These are phyloP conservation scores for Rhopalosiphum maidis DNA, from an alignment of 1,140 invertebrate species.

Conservation along the genomic window DNA sequence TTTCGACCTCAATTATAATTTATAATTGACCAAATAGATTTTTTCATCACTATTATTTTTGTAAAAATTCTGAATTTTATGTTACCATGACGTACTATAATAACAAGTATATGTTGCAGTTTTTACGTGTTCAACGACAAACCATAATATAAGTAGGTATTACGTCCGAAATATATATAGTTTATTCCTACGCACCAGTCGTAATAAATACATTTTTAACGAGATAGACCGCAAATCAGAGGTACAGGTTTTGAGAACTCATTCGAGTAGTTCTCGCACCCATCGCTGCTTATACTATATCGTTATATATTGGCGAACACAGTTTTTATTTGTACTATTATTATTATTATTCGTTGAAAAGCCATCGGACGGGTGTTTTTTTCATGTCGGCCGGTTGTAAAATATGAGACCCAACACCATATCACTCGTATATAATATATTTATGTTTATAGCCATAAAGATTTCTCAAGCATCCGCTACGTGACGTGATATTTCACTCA, in stretches of 20 bases:
- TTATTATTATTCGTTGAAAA: neutral
- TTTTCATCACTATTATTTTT: neutral
- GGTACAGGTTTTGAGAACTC: neutral
- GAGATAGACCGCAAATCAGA: neutral
- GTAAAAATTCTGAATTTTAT: neutral
- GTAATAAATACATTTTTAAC: constrained; percentile 9
- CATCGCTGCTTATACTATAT: neutral
- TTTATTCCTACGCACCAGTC: neutral
- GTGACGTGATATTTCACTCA: constrained; percentile 35
- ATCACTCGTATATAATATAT: neutral
- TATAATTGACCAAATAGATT: neutral
- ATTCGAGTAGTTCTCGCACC: neutral
- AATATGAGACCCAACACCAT: constrained; percentile 1
- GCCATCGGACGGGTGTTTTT: neutral
- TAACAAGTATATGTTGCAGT: neutral
- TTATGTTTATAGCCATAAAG: neutral
- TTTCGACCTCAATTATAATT: neutral
- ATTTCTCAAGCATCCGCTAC: neutral
- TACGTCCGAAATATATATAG: neutral
- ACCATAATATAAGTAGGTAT: neutral
- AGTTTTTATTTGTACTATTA: constrained; percentile 4
- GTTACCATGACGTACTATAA: neutral
- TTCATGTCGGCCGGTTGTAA: neutral
- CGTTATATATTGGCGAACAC: neutral
- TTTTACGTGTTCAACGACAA: neutral